A percentile compares a stretch with the other conserved stretches of the same genome.
Evolutionary conservation across 2,797 vertebrate genomes (phyloP).

Genomic region (Passerculus sandwichensis): DNA sequence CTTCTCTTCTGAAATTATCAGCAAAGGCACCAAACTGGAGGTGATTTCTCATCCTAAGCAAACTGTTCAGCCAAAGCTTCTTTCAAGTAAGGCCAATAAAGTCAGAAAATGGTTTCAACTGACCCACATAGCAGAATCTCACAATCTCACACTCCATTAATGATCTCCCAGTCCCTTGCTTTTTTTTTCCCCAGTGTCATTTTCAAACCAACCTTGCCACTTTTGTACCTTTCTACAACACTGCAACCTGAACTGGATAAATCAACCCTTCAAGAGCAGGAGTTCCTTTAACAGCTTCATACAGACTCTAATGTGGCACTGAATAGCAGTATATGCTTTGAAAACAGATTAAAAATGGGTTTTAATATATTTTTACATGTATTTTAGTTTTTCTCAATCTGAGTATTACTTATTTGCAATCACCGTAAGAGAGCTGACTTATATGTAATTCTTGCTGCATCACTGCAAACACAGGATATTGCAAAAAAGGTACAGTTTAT

Average conservation of each 20-base stretch:
- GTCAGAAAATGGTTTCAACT: not conserved
- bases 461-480: not conserved
- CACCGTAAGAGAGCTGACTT: not conserved
- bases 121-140: not conserved
- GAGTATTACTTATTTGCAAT: not conserved
- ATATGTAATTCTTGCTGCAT: not conserved
- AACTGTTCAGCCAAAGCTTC: not conserved
- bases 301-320: accelerated
- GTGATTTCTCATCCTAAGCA: not conserved
- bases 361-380: not conserved
- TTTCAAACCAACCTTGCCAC: not conserved
- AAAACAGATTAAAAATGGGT: not conserved
- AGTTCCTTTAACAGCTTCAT: not conserved
- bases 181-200: not conserved
- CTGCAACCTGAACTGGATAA: not conserved
- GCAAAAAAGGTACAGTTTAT: not conserved
- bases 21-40: not conserved
- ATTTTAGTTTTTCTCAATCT: not conserved
- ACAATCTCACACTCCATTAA: not conserved
- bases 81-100: not conserved
- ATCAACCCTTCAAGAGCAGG: not conserved
- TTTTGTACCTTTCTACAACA: not conserved
- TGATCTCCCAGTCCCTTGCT: not conserved
- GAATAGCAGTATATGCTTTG: not conserved
- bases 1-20: not conserved